These are phyloP conservation scores for Ceratothoa steindachneri DNA, from an alignment of 2,888 invertebrate genomes.

Conservation along the genomic window DNA sequence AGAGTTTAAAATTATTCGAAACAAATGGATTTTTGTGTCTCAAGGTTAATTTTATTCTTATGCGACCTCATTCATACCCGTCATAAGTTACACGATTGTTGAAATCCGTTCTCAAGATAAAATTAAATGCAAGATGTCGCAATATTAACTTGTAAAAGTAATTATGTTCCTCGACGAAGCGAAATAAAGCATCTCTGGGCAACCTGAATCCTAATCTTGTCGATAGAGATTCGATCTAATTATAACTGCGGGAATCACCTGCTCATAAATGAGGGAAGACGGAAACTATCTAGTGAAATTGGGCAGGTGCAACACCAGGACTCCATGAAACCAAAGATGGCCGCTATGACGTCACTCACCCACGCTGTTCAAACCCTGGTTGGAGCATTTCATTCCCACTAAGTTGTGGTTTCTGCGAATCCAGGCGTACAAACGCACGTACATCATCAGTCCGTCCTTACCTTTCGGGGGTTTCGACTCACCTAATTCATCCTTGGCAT, in stretches of 20 bases:
- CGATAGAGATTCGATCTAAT: too few species aligned
- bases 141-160: too few species aligned
- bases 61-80: too few species aligned
- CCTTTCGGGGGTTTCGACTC: not conserved
- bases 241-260: not conserved
- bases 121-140: too few species aligned
- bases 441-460: not conserved
- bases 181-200: too few species aligned
- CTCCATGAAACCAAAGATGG: not conserved
- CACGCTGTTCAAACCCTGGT: not conserved
- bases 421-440: not conserved
- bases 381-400: not conserved
- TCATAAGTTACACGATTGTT: too few species aligned
- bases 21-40: too few species aligned
- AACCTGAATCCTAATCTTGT: too few species aligned
- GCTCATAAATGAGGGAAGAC: not conserved
- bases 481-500: not conserved
- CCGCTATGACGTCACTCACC: slow-evolving; percentile 10
- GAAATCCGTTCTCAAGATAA: too few species aligned
- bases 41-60: too few species aligned
- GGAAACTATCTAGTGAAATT: not conserved
- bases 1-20: too few species aligned
- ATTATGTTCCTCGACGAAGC: too few species aligned
- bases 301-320: not conserved
- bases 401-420: not conserved